Base-by-base conservation (phyloP, 2,888 invertebrate species). In the Hydrotaea cyrtoneurina region DNA sequence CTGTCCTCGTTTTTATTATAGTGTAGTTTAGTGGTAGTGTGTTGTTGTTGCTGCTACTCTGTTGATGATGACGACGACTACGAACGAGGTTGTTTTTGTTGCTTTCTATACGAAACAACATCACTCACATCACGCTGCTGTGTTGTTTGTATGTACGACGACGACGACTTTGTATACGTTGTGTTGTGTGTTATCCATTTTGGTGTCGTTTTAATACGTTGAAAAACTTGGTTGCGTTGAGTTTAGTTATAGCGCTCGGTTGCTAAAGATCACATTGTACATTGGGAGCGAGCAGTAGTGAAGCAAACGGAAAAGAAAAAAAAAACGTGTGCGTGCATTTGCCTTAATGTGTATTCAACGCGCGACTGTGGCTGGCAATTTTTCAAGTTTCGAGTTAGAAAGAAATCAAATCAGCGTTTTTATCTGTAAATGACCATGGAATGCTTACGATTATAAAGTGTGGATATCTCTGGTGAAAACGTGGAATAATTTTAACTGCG, bases 1-100 rank as follows among this genome's bases (percentile, higher is more conserved):
- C 76, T 85, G 84, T 81, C 82, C 85, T 82, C 82, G 73, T 79
- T 85, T 81, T 77, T 21, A n/a, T 64, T 53, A 15, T 73, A 55
- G 79, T 69, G 72, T 53, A 66, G 66, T 72, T 72, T 31, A 36
- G 31, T 31, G 23, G 26, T 7, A 2, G 26, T 26, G 23, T 50
- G 53, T 23, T 55, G 72, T 72, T 55, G 55, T 55, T 36, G 53
- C 55, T 72, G 43, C 21, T 69, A 46, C 15, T 31, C 31, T 55
- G 55, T 17, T 21, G 36, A 55, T 53, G 62, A 23, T 66, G 21
- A 59, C 59, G 55, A 19, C 10, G 19, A 17, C 55, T 11, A 72
- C 71, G 74, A 75, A 17, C 72, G 31, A 62, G 59, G 39, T 26
- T 73, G 26, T 71, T 69, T 23, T 66, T 69, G 17, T 77, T 77